Evolutionary conservation across 2,797 vertebrate genomes (phyloP), one percentile per base, ranked within the genome.

Genomic region (Xyrichtys novacula): DNA sequence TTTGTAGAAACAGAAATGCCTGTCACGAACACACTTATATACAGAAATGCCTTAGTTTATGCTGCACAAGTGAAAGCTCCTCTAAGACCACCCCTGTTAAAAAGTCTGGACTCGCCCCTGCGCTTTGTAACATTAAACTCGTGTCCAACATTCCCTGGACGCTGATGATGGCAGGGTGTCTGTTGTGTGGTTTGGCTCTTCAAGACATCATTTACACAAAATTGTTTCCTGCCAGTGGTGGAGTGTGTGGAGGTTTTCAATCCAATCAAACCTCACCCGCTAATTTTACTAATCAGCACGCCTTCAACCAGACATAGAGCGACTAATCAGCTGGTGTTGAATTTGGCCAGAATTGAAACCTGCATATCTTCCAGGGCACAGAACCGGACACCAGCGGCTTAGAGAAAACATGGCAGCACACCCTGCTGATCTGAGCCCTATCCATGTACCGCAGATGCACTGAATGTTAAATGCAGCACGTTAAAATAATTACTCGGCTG

Each of bases 281-380:
- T 85, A 75, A 86, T 81, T 87, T 86, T 25, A 70, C 74, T 76
- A 85, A 85, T 81, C 77, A 80, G 78, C 50, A 32, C 48, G 69
- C 47, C 59, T 83, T 86, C 73, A 76, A 72, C 71, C 63, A 78
- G 65, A 76, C 65, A 62, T 38, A 74, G 71, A 57, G 55, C 28
- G 70, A 52, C 32, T 64, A 81, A 75, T 76, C 66, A 78, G 61
- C 59, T 64, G 47, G 20, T 76, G 76, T 71, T 72, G 55, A 55
- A 70, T 83, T 82, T 82, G 85, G 69, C 77, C 58, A 47, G 14
- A 70, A 59, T 59, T 25, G 36, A 59, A 76, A 73, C 23, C 65
- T 11, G 42, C 74, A 32, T 78, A 74, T 79, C 77, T 85, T 80
- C 57, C 57, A 65, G 61, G 54, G 38, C 44, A 73, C 73, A 80